These are phyloP conservation scores for Calliopsis andreniformis DNA, from an alignment of 1,140 invertebrate species.

Conservation along the genomic window DNA sequence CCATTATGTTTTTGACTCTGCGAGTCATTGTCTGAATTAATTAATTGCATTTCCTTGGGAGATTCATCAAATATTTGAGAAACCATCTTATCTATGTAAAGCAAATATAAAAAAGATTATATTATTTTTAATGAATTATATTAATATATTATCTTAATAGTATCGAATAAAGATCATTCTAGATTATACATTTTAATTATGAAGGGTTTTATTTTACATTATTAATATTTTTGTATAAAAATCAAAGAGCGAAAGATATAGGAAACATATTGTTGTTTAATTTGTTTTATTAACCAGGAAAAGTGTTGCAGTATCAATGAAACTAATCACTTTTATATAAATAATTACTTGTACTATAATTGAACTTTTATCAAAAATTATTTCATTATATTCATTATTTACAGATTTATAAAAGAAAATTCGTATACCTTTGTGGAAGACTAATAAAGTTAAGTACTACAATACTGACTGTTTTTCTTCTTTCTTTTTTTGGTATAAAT, in stretches of 20 bases:
- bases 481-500: background rate
- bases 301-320: too few species aligned
- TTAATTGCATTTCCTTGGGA: conserved; percentile 32
- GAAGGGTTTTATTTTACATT: too few species aligned
- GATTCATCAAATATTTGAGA: conserved; percentile 44
- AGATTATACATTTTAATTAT: background rate
- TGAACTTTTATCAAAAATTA: background rate
- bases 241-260: background rate
- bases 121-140: background rate
- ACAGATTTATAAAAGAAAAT: background rate
- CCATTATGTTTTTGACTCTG: background rate
- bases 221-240: conserved; percentile 7
- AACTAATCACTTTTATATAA: too few species aligned
- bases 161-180: background rate
- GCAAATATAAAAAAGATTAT: background rate
- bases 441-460: background rate
- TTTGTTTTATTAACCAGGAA: too few species aligned
- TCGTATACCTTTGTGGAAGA: conserved; percentile 5
- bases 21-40: conserved; percentile 47
- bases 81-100: conserved; percentile 40
- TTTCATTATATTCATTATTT: background rate
- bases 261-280: too few species aligned
- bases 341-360: background rate
- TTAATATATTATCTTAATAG: background rate
- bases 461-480: conserved; percentile 2